Conservation (phyloP, 2,888 invertebrate species). For the Drosophila ustulata region DNA sequence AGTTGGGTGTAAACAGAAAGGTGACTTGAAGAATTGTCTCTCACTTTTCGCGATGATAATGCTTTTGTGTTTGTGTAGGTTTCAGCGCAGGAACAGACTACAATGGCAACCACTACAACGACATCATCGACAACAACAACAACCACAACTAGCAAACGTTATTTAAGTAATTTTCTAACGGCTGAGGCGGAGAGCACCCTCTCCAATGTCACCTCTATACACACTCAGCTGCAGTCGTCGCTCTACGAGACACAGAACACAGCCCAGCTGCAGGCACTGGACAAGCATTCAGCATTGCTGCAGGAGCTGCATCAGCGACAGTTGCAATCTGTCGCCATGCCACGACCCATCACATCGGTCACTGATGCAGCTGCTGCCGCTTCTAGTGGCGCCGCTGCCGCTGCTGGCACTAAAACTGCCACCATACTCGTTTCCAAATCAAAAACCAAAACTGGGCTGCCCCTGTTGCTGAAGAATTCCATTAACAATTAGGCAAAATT, state of each 20-base stretch:
- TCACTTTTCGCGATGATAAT: neutral
- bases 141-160: conserved; percentile 72
- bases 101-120: conserved; percentile 73
- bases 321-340: conserved; percentile 47
- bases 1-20: conserved; percentile 80
- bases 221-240: conserved; percentile 84
- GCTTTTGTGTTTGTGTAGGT: conserved; percentile 53
- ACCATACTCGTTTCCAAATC: conserved; percentile 85
- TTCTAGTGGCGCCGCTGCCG: conserved; percentile 29
- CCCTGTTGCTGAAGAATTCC: conserved; percentile 85
- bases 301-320: conserved; percentile 78
- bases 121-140: conserved; percentile 64
- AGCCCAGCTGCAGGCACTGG: conserved; percentile 74
- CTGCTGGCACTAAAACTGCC: conserved; percentile 82
- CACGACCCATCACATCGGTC: conserved; percentile 30
- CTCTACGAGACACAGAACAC: conserved; percentile 80
- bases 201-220: conserved; percentile 85
- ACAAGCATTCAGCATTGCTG: conserved; percentile 78
- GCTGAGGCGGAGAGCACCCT: conserved; percentile 84
- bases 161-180: conserved; percentile 73
- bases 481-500: conserved; percentile 82
- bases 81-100: conserved; percentile 81
- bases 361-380: conserved; percentile 43
- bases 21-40: conserved; percentile 44
- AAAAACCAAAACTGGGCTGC: conserved; percentile 85